These are phyloP conservation scores for Petrocephalus schoutedeni DNA, from an alignment of 2,797 vertebrate genomes.

Conservation along the genomic window DNA sequence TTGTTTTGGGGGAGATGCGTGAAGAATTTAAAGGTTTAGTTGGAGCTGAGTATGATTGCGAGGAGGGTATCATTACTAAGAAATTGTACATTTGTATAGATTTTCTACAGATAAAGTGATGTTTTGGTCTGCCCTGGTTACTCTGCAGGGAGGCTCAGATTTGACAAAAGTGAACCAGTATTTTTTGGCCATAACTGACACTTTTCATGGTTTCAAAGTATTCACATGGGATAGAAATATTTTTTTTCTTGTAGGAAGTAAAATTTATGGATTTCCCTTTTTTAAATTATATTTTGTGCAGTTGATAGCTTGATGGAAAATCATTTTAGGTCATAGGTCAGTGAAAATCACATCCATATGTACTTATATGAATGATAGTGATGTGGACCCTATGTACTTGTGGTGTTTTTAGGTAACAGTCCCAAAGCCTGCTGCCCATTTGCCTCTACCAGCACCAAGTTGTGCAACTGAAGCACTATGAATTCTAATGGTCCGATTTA, in stretches of 20 bases:
- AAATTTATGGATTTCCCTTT: not conserved
- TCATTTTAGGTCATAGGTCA: not conserved
- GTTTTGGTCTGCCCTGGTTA: not conserved
- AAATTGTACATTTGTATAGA: not conserved
- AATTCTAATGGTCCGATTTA: not conserved
- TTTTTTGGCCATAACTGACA: not conserved
- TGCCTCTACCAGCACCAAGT: not conserved
- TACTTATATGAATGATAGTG: no score
- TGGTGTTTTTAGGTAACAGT: not conserved
- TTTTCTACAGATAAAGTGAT: not conserved
- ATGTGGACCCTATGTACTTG: not conserved
- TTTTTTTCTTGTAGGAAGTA: not conserved
- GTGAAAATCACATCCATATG: not conserved
- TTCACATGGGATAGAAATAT: not conserved
- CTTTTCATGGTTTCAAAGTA: not conserved
- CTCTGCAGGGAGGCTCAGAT: not conserved
- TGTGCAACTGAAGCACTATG: not conserved
- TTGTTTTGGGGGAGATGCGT: not conserved
- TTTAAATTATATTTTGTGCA: not conserved
- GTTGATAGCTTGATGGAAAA: not conserved
- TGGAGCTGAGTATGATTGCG: not conserved
- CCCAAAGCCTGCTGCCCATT: not conserved
- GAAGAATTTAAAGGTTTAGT: not conserved
- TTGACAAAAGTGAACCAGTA: not conserved
- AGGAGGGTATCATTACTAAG: not conserved